phyloP scores from a whole-genome alignment of 2,888 invertebrate genomes.

The Timema cristinae region DNA sequence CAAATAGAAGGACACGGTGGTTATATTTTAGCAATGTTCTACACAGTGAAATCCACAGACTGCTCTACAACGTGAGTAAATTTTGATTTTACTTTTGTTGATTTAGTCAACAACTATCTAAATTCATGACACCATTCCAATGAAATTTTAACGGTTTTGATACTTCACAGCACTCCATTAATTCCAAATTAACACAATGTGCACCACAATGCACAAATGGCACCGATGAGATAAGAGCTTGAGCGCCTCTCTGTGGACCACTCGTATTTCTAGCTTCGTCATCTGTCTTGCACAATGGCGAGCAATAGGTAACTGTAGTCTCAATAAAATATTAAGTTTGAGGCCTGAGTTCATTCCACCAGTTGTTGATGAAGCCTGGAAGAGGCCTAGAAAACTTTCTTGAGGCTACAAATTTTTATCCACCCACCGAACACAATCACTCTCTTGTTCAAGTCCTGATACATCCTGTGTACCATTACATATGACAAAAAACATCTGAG shows the following conservation, averaged over 20 bases:
- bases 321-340: neutral
- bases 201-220: too few relatives aligned
- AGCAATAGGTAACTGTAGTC: neutral
- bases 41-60: neutral
- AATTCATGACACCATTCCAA: too few relatives aligned
- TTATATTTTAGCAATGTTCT: slow-evolving; percentile 1
- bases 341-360: neutral
- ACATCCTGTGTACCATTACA: neutral
- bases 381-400: neutral
- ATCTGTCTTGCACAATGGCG: neutral
- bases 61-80: slow-evolving; percentile 1
- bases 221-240: too few relatives aligned
- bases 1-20: neutral
- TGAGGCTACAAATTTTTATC: neutral
- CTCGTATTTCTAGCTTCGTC: neutral
- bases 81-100: neutral
- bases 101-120: too few relatives aligned
- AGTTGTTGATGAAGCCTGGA: neutral
- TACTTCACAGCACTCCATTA: too few relatives aligned
- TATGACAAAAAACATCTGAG: neutral
- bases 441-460: neutral
- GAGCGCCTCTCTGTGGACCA: neutral
- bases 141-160: too few relatives aligned
- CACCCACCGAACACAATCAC: neutral
- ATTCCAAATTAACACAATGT: too few relatives aligned